Evolutionary conservation across 2,888 invertebrate genomes (phyloP).

Genomic region (Ectropis crepuscularia): DNA sequence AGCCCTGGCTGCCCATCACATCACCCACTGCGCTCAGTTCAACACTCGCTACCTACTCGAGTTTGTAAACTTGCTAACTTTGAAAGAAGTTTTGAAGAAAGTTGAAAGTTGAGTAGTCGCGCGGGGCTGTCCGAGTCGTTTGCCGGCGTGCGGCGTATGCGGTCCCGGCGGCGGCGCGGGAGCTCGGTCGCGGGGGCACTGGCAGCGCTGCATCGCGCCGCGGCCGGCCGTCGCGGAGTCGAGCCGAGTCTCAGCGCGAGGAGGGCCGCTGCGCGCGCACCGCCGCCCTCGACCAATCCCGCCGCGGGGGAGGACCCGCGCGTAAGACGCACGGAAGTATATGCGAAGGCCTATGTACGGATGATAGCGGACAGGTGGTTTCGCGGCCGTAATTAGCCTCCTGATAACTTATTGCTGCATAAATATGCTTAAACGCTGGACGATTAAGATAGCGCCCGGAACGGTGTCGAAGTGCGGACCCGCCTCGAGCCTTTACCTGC

Average conservation of each 20-base stretch:
- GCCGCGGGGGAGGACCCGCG: conserved; percentile 76
- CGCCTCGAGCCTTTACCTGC: conserved; percentile 55
- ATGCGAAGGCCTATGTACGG: conserved; percentile 85
- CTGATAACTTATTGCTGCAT: conserved; percentile 82
- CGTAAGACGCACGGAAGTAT: conserved; percentile 84
- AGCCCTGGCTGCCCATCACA: conserved; percentile 76
- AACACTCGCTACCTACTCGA: conserved; percentile 37
- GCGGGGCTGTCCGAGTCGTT: conserved; percentile 25
- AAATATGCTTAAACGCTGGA: conserved; percentile 77
- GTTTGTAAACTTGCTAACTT: conserved; percentile 26
- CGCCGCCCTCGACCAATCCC: conserved; percentile 69
- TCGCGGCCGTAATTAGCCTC: conserved; percentile 82
- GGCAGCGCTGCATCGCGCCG: conserved; percentile 72
- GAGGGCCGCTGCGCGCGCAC: conserved; percentile 83
- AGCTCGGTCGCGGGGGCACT: conserved; percentile 73
- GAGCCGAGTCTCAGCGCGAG: conserved; percentile 71
- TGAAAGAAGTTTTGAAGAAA: not conserved
- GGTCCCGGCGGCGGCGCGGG: conserved; percentile 44
- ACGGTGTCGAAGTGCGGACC: conserved; percentile 58
- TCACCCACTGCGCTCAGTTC: conserved; percentile 62
- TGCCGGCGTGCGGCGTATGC: conserved; percentile 18
- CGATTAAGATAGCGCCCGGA: conserved; percentile 75
- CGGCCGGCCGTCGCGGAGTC: conserved; percentile 76
- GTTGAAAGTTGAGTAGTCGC: conserved; percentile 17
- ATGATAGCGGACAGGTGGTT: conserved; percentile 84